Evolutionary conservation across 2,888 invertebrate species (phyloP).

Genomic region (Athrips mouffetella): DNA sequence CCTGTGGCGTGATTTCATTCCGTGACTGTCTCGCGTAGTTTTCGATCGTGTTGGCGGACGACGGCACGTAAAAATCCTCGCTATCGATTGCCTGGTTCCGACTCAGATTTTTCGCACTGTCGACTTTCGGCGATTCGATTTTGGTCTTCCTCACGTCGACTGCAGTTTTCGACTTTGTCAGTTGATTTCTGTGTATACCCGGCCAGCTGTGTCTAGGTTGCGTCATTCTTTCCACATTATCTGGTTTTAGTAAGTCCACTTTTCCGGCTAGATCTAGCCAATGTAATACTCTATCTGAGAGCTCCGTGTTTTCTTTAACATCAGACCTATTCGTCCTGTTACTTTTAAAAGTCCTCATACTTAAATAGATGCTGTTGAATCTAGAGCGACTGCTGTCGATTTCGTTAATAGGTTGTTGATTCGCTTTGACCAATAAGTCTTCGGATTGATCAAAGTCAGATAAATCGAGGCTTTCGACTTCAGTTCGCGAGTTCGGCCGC

Average conservation of each 20-base stretch:
- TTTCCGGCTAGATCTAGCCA: constrained; percentile 88
- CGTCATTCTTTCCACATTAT: constrained; percentile 52
- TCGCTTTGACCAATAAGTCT: constrained; percentile 46
- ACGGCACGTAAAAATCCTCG: constrained; percentile 62
- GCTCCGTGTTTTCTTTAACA: constrained; percentile 54
- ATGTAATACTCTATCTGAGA: constrained; percentile 85
- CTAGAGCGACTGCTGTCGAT: constrained; percentile 37
- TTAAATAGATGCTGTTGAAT: constrained; percentile 34
- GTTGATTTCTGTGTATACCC: constrained; percentile 54
- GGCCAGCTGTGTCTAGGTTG: constrained; percentile 70
- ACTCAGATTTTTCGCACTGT: constrained; percentile 53
- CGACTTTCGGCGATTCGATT: constrained; percentile 42
- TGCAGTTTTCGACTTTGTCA: constrained; percentile 59
- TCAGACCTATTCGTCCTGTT: constrained; percentile 60
- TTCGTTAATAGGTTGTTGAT: constrained; percentile 49
- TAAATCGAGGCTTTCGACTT: constrained; percentile 54
- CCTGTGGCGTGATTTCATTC: constrained; percentile 58
- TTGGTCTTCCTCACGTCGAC: constrained; percentile 53
- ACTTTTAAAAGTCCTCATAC: constrained; percentile 57
- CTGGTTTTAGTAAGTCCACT: constrained; percentile 61
- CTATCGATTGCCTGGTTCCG: constrained; percentile 58
- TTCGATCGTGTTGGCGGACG: constrained; percentile 70
- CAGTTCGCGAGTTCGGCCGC: constrained; percentile 35
- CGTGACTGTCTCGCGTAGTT: constrained; percentile 75
- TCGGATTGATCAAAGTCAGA: constrained; percentile 52